Percentiles rank a stretch among this genome's conserved stretches.
These are phyloP conservation scores for Synanthedon myopaeformis DNA, from an alignment of 2,888 invertebrate species.

Conservation along the genomic window DNA sequence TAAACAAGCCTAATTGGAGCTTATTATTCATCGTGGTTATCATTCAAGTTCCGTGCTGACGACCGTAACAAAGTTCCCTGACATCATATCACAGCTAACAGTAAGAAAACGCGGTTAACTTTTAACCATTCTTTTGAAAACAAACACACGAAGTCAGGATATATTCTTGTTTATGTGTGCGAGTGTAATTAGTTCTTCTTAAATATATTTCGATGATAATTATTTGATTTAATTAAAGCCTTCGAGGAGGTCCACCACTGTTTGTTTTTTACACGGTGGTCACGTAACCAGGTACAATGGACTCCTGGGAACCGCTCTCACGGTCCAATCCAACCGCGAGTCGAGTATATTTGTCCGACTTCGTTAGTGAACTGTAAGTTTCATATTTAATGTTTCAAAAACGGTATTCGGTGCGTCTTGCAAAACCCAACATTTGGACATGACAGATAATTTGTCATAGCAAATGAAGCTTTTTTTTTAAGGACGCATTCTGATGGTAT, in stretches of 20 bases:
- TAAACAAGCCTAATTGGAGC: slow-evolving; percentile 56
- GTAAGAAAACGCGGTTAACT: too few species aligned
- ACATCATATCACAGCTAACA: background rate
- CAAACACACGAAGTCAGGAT: too few species aligned
- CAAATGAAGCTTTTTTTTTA: background rate
- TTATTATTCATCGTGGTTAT: slow-evolving; percentile 36
- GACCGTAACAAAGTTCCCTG: slow-evolving; percentile 20
- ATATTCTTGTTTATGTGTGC: too few species aligned
- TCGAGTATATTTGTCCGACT: slow-evolving; percentile 11
- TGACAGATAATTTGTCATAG: background rate
- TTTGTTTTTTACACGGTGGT: background rate
- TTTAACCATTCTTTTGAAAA: too few species aligned
- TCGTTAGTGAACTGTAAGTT: slow-evolving; percentile 47
- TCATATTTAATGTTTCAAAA: slow-evolving; percentile 58
- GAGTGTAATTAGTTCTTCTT: too few species aligned
- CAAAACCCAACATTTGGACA: slow-evolving; percentile 11
- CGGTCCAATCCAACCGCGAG: slow-evolving; percentile 15
- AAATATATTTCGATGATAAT: too few species aligned
- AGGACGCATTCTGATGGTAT: background rate
- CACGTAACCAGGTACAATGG: slow-evolving; percentile 12
- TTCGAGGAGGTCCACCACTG: too few species aligned
- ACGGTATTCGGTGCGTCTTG: slow-evolving; percentile 37
- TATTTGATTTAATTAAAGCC: too few species aligned
- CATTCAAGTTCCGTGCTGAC: slow-evolving; percentile 20
- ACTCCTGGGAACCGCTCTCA: slow-evolving; percentile 37